Percentiles rank a stretch among this genome's conserved stretches.
These are phyloP conservation scores for Clanis bilineata DNA, from an alignment of 2,888 invertebrate species.

Conservation along the genomic window DNA sequence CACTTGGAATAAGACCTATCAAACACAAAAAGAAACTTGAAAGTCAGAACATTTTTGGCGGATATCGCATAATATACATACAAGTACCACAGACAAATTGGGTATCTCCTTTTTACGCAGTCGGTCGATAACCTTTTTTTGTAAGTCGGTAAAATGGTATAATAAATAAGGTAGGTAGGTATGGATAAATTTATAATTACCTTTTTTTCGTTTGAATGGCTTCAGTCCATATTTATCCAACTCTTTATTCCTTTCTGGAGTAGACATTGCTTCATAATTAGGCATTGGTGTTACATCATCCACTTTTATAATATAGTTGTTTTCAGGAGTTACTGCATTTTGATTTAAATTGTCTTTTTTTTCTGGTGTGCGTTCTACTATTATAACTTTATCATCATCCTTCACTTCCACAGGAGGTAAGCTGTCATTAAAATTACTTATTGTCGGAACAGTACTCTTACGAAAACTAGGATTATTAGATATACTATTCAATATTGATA, in stretches of 20 bases:
- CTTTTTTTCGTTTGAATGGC: constrained; percentile 84
- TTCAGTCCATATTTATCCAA: constrained; percentile 85
- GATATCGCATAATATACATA: too few relatives aligned
- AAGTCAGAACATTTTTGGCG: too few relatives aligned
- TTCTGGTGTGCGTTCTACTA: constrained; percentile 29
- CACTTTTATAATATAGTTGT: constrained; percentile 78
- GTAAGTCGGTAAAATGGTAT: neutral
- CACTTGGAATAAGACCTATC: too few relatives aligned
- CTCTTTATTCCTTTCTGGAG: constrained; percentile 80
- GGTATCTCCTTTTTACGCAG: too few relatives aligned
- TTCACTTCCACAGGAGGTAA: neutral
- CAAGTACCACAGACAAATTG: too few relatives aligned
- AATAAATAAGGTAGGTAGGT: neutral
- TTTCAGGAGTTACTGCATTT: constrained; percentile 56
- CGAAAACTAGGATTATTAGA: constrained; percentile 23
- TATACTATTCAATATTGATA: constrained; percentile 46
- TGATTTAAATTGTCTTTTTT: constrained; percentile 28
- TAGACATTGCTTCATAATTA: constrained; percentile 81
- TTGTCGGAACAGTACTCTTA: constrained; percentile 22
- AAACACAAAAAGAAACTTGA: too few relatives aligned
- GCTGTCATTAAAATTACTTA: constrained; percentile 14
- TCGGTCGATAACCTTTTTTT: too few relatives aligned
- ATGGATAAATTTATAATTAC: constrained; percentile 37
- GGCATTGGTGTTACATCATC: constrained; percentile 81
- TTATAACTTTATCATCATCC: constrained; percentile 1